These are phyloP conservation scores for Pteruthius melanotis DNA, from an alignment of 2,113 vertebrate genomes.

Conservation along the genomic window DNA sequence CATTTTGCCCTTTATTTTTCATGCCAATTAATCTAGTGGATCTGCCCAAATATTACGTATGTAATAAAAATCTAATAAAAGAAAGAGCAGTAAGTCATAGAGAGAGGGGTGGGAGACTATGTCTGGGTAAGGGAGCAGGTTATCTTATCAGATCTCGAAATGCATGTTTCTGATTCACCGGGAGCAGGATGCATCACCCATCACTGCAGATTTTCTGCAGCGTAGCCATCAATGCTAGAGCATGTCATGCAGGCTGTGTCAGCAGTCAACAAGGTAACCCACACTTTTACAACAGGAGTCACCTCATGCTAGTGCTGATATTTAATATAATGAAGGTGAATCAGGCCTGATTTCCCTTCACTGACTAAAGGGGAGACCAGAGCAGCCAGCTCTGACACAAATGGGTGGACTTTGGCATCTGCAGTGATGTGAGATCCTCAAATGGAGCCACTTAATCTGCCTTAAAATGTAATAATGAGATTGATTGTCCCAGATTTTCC, in stretches of 20 bases:
- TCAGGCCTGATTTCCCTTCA: background rate
- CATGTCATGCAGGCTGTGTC: background rate
- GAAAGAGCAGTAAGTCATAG: background rate
- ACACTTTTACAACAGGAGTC: background rate
- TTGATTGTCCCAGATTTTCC: background rate
- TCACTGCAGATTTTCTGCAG: background rate
- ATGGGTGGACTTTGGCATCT: rapidly evolving
- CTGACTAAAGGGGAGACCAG: background rate
- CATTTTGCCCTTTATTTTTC: background rate
- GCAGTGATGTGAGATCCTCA: background rate
- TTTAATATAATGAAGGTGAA: background rate
- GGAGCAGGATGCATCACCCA: background rate
- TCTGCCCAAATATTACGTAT: background rate
- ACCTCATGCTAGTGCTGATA: background rate
- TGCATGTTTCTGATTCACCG: background rate
- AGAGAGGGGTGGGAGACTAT: background rate
- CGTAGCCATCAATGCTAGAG: rapidly evolving
- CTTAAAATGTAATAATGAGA: background rate
- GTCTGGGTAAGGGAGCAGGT: background rate
- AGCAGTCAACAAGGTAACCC: background rate
- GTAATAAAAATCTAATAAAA: background rate
- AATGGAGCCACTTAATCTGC: background rate
- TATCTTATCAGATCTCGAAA: background rate
- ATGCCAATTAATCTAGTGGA: background rate
- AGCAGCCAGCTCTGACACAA: background rate